Percentiles rank a stretch among this genome's conserved stretches.
These are phyloP conservation scores for Oncorhynchus kisutch DNA, from an alignment of 2,113 vertebrate species.

Conservation along the genomic window DNA sequence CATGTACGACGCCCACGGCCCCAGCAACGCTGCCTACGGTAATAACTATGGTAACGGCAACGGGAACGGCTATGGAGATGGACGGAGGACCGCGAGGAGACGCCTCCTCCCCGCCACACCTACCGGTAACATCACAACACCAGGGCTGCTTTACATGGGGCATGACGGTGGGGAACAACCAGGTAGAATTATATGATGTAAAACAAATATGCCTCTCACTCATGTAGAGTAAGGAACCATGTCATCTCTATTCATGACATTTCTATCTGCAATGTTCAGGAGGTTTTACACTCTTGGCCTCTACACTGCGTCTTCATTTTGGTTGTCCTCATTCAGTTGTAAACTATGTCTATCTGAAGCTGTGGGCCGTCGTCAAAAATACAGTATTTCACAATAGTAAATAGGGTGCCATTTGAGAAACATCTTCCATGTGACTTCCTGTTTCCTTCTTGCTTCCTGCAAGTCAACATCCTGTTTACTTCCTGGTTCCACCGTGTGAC, in stretches of 20 bases:
- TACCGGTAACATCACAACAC: constrained; percentile 63
- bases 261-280: too few species aligned
- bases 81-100: constrained; percentile 65
- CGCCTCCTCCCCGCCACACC: constrained; percentile 86
- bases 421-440: background rate
- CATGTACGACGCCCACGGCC: constrained; percentile 30
- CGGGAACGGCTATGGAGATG: constrained; percentile 41
- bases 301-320: too few species aligned
- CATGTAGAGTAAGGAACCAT: too few species aligned
- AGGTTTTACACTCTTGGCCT: too few species aligned
- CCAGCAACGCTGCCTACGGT: constrained; percentile 34
- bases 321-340: background rate
- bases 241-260: too few species aligned
- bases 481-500: background rate
- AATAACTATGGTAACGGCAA: constrained; percentile 59
- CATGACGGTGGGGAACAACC: too few species aligned
- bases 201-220: too few species aligned
- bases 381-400: background rate
- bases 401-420: background rate
- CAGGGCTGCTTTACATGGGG: too few species aligned
- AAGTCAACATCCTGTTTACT: too few species aligned
- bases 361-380: background rate
- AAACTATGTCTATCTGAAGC: too few species aligned
- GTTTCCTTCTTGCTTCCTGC: too few species aligned
- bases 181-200: too few species aligned